phyloP scores from a whole-genome alignment of 2,797 vertebrate species.

The Knipowitschia caucasica region DNA sequence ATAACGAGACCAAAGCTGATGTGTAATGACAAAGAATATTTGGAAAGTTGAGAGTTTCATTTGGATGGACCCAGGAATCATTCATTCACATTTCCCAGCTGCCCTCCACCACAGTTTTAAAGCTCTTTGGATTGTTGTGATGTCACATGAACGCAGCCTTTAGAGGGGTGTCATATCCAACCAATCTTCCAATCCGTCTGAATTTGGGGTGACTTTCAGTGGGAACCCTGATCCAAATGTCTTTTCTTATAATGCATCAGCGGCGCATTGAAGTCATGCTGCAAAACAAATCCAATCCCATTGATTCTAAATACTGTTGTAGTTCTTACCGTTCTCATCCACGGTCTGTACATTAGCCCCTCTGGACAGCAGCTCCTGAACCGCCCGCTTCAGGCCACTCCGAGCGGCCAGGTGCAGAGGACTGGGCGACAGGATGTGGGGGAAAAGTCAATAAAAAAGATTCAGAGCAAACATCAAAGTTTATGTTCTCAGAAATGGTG shows the following conservation, averaged over 20 bases:
- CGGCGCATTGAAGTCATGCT: conserved; percentile 26
- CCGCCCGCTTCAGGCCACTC: conserved; percentile 90
- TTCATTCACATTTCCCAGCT: too few relatives aligned
- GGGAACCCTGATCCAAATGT: conserved; percentile 18
- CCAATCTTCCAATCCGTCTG: neutral
- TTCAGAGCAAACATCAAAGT: neutral
- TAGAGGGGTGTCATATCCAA: too few relatives aligned
- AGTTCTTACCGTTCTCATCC: conserved; percentile 88
- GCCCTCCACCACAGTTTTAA: too few relatives aligned
- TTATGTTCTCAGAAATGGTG: neutral
- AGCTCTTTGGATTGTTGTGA: too few relatives aligned
- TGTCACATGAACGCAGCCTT: too few relatives aligned
- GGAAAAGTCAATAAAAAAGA: neutral
- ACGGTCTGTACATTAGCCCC: conserved; percentile 89
- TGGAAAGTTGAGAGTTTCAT: too few relatives aligned
- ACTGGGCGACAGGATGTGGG: conserved; percentile 54
- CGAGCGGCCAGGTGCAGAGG: conserved; percentile 91
- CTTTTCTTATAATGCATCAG: neutral
- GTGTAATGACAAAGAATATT: too few relatives aligned
- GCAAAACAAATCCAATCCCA: neutral
- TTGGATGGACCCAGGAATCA: too few relatives aligned
- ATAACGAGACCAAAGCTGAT: too few relatives aligned
- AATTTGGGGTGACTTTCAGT: neutral
- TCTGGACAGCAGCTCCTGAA: conserved; percentile 88
- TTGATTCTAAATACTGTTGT: too few relatives aligned